These are phyloP conservation scores for Pherbina coryleti DNA, from an alignment of 2,888 invertebrate genomes.

Conservation along the genomic window DNA sequence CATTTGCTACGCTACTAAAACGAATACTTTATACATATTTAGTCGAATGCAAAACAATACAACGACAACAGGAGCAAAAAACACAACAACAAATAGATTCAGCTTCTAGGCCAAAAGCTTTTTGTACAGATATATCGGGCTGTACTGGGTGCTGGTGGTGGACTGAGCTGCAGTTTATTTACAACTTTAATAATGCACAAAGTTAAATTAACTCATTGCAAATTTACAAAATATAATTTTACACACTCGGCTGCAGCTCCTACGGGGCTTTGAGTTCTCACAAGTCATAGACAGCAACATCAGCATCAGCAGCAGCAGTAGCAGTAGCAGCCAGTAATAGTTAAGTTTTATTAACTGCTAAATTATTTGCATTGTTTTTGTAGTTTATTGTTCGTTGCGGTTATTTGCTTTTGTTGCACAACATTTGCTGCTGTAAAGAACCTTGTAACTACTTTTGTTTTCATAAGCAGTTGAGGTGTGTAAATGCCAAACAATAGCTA, in stretches of 20 bases:
- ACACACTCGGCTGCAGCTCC: not conserved
- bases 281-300: not conserved
- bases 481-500: too few relatives aligned
- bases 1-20: too few relatives aligned
- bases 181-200: slow-evolving; percentile 54
- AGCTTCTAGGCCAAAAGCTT: too few relatives aligned
- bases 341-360: slow-evolving; percentile 22
- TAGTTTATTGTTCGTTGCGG: slow-evolving; percentile 3
- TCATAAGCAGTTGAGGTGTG: too few relatives aligned
- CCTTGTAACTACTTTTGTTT: too few relatives aligned
- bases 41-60: too few relatives aligned
- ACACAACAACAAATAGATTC: too few relatives aligned
- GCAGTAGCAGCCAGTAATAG: not conserved
- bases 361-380: not conserved
- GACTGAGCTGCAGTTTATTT: not conserved
- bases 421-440: not conserved
- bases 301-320: too few relatives aligned
- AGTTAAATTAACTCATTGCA: slow-evolving; percentile 58
- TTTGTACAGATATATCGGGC: too few relatives aligned
- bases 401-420: not conserved
- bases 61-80: too few relatives aligned
- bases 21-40: too few relatives aligned
- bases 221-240: slow-evolving; percentile 9
- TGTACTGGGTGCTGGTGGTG: not conserved
- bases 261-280: not conserved